Conservation (phyloP, 2,113 vertebrate species). For the Embiotoca jacksoni region DNA sequence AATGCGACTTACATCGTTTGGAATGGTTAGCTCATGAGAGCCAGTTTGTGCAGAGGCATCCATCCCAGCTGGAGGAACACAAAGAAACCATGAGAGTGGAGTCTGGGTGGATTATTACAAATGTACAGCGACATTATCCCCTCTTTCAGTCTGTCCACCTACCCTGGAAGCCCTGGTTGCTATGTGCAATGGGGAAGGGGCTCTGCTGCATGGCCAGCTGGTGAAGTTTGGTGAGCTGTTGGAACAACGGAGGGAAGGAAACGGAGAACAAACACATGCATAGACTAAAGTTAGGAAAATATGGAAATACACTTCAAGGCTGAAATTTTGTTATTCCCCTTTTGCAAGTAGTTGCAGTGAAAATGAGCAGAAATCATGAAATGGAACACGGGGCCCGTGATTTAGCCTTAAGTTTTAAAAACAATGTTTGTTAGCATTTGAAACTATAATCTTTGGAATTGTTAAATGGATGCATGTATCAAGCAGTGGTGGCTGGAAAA, state of each 20-base stretch:
- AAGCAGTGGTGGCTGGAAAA: constrained; percentile 39
- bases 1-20: constrained; percentile 93
- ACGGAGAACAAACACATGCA: constrained; percentile 34
- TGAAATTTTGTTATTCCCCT: constrained; percentile 45
- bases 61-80: constrained; percentile 87
- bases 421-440: neutral
- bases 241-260: constrained; percentile 36
- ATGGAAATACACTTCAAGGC: neutral
- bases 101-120: constrained; percentile 28
- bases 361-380: constrained; percentile 71
- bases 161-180: constrained; percentile 98
- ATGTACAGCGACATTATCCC: constrained; percentile 26
- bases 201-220: constrained; percentile 98
- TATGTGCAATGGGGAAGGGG: constrained; percentile 93
- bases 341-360: constrained; percentile 45
- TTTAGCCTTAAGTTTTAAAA: constrained; percentile 5
- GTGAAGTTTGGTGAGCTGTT: constrained; percentile 97
- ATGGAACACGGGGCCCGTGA: constrained; percentile 56
- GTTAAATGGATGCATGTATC: constrained; percentile 35
- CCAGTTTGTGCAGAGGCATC: constrained; percentile 97
- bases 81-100: constrained; percentile 45
- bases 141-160: constrained; percentile 68
- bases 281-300: constrained; percentile 11
- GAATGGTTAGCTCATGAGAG: constrained; percentile 99
- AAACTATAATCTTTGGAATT: neutral